Conservation (phyloP, 1,140 invertebrate species). For the Zaprionus gabonicus region DNA sequence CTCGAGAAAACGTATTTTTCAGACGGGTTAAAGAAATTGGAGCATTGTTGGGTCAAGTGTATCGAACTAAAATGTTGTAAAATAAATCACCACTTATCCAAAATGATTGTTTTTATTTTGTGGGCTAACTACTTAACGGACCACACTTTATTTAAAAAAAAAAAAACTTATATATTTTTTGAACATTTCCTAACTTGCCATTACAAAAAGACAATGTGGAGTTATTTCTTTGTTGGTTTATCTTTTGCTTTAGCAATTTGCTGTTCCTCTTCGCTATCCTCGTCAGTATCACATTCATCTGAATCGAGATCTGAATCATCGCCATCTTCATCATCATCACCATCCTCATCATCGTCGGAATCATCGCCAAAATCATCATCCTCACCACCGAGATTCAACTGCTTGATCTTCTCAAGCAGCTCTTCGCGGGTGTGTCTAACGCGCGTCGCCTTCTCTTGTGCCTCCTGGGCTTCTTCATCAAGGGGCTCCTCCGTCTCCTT, state of each 20-base stretch:
- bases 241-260: constrained; percentile 29
- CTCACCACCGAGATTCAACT: constrained; percentile 78
- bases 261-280: constrained; percentile 42
- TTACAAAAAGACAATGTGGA: not conserved
- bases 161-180: not conserved
- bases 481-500: constrained; percentile 28
- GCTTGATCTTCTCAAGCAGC: constrained; percentile 83
- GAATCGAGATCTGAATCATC: constrained; percentile 57
- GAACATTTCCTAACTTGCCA: constrained; percentile 2
- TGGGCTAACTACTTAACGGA: too few species aligned
- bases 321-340: constrained; percentile 62
- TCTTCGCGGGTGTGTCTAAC: constrained; percentile 76
- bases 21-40: too few species aligned
- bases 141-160: not conserved
- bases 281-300: constrained; percentile 38
- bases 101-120: too few species aligned
- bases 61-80: too few species aligned
- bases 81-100: too few species aligned
- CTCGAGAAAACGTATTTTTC: too few species aligned
- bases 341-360: constrained; percentile 53
- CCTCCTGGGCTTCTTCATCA: constrained; percentile 49
- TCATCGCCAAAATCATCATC: constrained; percentile 55
- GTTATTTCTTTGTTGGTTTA: constrained; percentile 28
- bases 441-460: constrained; percentile 50
- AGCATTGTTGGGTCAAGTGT: too few species aligned